Conservation (phyloP, 1,140 invertebrate genomes). For the Oryzaephilus surinamensis region DNA sequence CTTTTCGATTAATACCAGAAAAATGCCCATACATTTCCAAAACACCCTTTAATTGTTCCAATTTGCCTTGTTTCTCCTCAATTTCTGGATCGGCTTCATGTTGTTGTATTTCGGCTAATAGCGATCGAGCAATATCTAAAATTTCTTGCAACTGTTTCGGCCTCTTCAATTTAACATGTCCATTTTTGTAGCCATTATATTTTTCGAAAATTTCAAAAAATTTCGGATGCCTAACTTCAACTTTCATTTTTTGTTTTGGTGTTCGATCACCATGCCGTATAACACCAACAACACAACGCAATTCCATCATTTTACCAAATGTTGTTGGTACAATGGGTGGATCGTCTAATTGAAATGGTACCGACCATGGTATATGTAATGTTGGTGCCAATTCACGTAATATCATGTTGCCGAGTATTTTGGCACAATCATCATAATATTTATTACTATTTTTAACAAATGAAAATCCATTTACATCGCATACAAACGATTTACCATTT, state of each 20-base stretch:
- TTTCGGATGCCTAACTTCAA: slow-evolving; percentile 97
- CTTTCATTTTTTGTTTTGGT: slow-evolving; percentile 99
- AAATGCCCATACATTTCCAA: slow-evolving; percentile 99
- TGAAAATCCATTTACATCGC: slow-evolving; percentile 99
- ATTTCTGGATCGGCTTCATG: slow-evolving; percentile 79
- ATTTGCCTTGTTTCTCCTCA: slow-evolving; percentile 93
- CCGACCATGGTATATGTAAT: slow-evolving; percentile 91
- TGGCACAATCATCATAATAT: slow-evolving; percentile 99
- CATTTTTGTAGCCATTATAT: slow-evolving; percentile 90
- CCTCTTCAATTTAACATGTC: slow-evolving; percentile 94
- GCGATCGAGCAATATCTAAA: slow-evolving; percentile 81
- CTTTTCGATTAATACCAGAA: slow-evolving; percentile 98
- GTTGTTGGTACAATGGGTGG: slow-evolving; percentile 98
- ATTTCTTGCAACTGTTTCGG: slow-evolving; percentile 98
- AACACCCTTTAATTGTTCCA: slow-evolving; percentile 96
- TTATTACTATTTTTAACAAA: slow-evolving; percentile 99
- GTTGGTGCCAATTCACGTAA: slow-evolving; percentile 86
- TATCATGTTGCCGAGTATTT: slow-evolving; percentile 87
- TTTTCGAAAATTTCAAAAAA: slow-evolving; percentile 99
- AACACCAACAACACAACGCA: slow-evolving; percentile 95
- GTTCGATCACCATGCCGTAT: slow-evolving; percentile 97
- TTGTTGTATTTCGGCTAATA: slow-evolving; percentile 80
- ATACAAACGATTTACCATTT: slow-evolving; percentile 97
- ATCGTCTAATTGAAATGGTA: slow-evolving; percentile 95
- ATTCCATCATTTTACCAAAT: slow-evolving; percentile 99